These are phyloP conservation scores for Microcebus murinus DNA, from an alignment of 2,113 vertebrate species.

Conservation along the genomic window DNA sequence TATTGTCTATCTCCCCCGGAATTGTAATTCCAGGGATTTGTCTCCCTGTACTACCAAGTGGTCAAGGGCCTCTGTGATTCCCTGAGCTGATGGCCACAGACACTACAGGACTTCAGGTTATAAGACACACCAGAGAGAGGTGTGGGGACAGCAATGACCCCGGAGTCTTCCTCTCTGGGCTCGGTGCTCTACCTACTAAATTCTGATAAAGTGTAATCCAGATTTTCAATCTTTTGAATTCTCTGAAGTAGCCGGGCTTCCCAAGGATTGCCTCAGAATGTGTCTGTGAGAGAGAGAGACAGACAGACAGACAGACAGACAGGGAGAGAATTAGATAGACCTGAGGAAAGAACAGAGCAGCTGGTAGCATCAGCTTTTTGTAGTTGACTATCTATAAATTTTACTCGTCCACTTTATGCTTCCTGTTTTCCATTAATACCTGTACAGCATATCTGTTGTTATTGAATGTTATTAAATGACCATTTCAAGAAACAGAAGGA, in stretches of 20 bases:
- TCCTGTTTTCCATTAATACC: not conserved
- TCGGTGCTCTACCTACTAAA: not conserved
- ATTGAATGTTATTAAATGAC: not conserved
- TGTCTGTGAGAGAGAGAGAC: too few relatives aligned
- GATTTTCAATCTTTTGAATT: not conserved
- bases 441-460: not conserved
- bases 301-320: too few relatives aligned
- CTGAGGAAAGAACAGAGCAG: not conserved
- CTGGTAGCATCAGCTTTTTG: not conserved
- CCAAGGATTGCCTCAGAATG: not conserved
- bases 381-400: not conserved
- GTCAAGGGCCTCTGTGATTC: not conserved
- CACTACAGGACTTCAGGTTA: not conserved
- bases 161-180: not conserved
- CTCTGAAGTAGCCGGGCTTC: not conserved
- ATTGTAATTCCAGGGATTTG: not conserved
- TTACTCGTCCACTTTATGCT: not conserved
- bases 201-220: not conserved
- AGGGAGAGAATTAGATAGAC: not conserved
- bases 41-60: not conserved
- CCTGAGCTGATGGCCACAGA: not conserved
- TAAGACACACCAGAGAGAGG: not conserved
- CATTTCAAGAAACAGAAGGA: constrained; percentile 4
- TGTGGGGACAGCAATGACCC: not conserved
- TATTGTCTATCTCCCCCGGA: not conserved